phyloP scores from a whole-genome alignment of 2,113 vertebrate genomes.

The Hymenochirus boettgeri region DNA sequence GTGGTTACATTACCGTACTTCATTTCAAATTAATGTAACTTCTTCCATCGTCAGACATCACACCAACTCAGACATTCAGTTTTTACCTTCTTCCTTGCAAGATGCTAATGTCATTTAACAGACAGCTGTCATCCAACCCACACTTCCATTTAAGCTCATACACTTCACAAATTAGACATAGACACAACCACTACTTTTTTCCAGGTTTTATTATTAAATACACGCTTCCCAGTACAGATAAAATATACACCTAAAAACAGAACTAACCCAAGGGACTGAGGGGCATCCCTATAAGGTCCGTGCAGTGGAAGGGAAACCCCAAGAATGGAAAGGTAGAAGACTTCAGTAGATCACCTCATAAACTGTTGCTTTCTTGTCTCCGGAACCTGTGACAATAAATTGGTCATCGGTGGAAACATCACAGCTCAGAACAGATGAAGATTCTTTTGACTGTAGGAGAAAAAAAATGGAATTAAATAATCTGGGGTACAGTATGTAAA shows the following conservation, averaged over 20 bases:
- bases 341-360: constrained; percentile 96
- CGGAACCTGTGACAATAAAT: constrained; percentile 94
- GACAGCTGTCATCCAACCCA: no score
- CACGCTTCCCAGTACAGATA: constrained; percentile 35
- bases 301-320: constrained; percentile 26
- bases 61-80: no score
- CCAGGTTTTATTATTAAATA: constrained; percentile 42
- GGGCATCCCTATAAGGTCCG: constrained; percentile 11
- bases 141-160: no score
- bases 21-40: no score
- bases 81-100: no score
- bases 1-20: no score
- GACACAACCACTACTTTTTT: no score
- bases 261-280: constrained; percentile 30
- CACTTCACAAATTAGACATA: no score
- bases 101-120: no score
- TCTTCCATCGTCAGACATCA: no score
- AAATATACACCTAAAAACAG: constrained; percentile 43
- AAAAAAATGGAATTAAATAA: not conserved
- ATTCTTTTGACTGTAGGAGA: constrained; percentile 83
- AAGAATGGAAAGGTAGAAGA: not conserved
- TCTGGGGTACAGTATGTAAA: not conserved
- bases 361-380: constrained; percentile 96
- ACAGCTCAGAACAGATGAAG: constrained; percentile 92
- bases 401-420: constrained; percentile 94